phyloP scores from a whole-genome alignment of 2,797 vertebrate genomes.

The Crenichthys baileyi region DNA sequence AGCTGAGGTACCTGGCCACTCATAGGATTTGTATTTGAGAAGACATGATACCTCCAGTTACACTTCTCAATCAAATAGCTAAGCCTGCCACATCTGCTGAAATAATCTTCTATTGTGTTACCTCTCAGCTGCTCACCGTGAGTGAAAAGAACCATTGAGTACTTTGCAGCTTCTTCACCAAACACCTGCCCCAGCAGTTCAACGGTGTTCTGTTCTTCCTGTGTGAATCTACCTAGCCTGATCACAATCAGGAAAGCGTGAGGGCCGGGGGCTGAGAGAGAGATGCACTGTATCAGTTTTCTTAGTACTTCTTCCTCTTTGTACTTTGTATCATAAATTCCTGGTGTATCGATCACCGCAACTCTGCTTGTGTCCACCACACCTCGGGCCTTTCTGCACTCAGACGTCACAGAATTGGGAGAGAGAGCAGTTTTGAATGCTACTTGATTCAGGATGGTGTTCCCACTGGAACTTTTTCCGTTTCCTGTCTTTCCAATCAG shows the following conservation, averaged over 20 bases:
- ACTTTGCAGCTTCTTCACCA: conserved; percentile 5
- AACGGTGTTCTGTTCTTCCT: conserved; percentile 30
- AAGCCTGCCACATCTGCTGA: conserved; percentile 4
- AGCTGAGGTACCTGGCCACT: conserved; percentile 14
- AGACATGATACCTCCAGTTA: conserved; percentile 30
- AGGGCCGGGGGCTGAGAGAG: conserved; percentile 36
- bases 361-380: conserved; percentile 12
- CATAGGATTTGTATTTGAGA: conserved; percentile 19
- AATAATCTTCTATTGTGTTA: conserved; percentile 21
- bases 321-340: conserved; percentile 47
- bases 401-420: conserved; percentile 10
- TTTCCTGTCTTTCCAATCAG: conserved; percentile 32
- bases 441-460: conserved; percentile 28
- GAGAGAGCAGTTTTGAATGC: conserved; percentile 3
- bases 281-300: conserved; percentile 38
- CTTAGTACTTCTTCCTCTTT: conserved; percentile 10
- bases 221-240: conserved; percentile 39
- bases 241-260: conserved; percentile 53
- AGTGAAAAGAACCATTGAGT: conserved; percentile 40
- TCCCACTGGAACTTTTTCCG: conserved; percentile 51
- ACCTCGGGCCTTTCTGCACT: conserved; percentile 39
- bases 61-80: conserved; percentile 19
- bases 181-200: conserved; percentile 46
- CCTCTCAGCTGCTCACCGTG: conserved; percentile 18
- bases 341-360: conserved; percentile 42